Evolutionary conservation across 2,113 vertebrate genomes (phyloP).

Genomic region (Gnathonemus echidnorhynchus): DNA sequence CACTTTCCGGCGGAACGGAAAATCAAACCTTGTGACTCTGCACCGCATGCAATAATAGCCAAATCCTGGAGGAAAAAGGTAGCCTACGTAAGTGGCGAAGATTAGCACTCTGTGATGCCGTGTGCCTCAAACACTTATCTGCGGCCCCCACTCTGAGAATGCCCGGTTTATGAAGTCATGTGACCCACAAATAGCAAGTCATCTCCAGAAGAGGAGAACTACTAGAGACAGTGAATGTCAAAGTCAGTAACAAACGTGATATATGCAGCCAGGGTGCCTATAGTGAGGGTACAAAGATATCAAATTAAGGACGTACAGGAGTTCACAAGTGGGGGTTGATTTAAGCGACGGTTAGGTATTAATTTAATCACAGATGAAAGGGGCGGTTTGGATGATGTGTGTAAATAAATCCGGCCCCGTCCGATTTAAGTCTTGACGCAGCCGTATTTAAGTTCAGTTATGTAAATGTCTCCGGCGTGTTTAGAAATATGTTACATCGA

Average conservation of each 20-base stretch:
- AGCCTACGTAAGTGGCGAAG: neutral
- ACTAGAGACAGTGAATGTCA: slow-evolving; percentile 9
- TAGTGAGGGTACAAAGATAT: neutral
- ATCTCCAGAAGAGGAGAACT: neutral
- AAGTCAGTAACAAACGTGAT: neutral
- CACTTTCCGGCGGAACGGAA: neutral
- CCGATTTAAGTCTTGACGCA: neutral
- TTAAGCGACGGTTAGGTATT: neutral
- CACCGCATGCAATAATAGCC: neutral
- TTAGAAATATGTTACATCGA: slow-evolving; percentile 7
- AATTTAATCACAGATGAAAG: neutral
- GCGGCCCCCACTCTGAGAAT: neutral
- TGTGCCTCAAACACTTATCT: neutral
- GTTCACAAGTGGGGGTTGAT: neutral
- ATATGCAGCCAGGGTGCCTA: neutral
- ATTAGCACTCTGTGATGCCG: neutral
- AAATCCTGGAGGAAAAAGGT: neutral
- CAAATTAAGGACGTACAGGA: neutral
- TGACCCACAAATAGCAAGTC: neutral
- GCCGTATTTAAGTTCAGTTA: neutral
- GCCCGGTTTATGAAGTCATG: neutral
- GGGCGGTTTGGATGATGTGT: neutral
- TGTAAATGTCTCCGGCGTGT: slow-evolving; percentile 1
- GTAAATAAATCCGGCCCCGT: neutral
- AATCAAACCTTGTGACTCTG: neutral